These are phyloP conservation scores for Scolopax bukidnonensis DNA, from an alignment of 2,797 vertebrate genomes.

Conservation along the genomic window DNA sequence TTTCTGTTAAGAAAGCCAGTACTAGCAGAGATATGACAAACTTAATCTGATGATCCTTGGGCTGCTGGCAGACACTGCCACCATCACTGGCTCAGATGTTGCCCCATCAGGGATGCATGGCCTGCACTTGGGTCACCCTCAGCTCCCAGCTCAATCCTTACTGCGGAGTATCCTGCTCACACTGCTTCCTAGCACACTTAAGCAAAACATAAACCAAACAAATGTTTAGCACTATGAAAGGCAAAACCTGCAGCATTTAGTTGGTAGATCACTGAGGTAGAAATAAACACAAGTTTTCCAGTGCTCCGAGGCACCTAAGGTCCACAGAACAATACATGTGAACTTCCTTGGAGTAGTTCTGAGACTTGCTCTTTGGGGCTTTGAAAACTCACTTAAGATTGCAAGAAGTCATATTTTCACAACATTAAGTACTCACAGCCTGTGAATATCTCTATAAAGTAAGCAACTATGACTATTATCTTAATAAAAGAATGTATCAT, in stretches of 20 bases:
- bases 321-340: neutral
- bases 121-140: neutral
- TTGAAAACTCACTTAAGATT: neutral
- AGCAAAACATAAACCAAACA: neutral
- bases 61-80: neutral
- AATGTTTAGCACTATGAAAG: neutral
- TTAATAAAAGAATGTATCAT: neutral
- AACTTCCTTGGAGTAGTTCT: neutral
- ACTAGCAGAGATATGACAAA: neutral
- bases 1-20: neutral
- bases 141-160: neutral
- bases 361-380: neutral
- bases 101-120: neutral
- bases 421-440: neutral
- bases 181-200: neutral
- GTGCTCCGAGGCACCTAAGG: neutral
- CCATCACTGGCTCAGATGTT: rapidly evolving
- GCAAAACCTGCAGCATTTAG: neutral
- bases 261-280: neutral
- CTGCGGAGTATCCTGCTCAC: neutral
- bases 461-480: neutral
- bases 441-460: neutral
- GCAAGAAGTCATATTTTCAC: neutral
- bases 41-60: neutral
- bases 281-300: neutral